A percentile compares a stretch with the other conserved stretches of the same genome.
phyloP scores from a whole-genome alignment of 53 echinoderm and acorn worm species.

The Paracentrotus lividus region DNA sequence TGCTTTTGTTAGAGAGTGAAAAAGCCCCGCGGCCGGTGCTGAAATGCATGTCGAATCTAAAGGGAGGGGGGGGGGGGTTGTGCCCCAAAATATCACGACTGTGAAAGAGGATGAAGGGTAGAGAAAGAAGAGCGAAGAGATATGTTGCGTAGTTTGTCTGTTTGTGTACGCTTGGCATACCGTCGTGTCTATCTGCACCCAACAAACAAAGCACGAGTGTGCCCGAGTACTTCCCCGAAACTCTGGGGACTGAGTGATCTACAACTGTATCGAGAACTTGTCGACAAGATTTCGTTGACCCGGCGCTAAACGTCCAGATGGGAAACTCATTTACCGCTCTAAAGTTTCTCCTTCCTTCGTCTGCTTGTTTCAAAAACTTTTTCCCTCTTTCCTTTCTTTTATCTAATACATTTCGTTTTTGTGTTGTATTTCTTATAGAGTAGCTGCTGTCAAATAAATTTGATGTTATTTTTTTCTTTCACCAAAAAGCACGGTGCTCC shows the following conservation, averaged over 20 bases:
- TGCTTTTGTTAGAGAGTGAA: constrained; percentile 27
- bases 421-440: background rate
- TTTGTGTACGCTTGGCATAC: constrained; percentile 69
- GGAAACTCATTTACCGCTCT: constrained; percentile 52
- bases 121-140: constrained; percentile 53
- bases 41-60: background rate
- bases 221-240: constrained; percentile 53
- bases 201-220: constrained; percentile 71
- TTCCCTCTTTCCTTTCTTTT: background rate
- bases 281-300: constrained; percentile 72
- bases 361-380: constrained; percentile 17
- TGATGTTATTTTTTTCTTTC: background rate
- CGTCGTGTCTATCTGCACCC: constrained; percentile 61
- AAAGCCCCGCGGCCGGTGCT: background rate
- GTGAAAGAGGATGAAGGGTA: background rate
- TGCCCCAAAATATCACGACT: background rate
- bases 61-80: background rate
- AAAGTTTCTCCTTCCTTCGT: constrained; percentile 35
- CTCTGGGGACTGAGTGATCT: constrained; percentile 73
- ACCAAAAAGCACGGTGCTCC: background rate
- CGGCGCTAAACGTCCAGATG: constrained; percentile 70
- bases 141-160: constrained; percentile 53
- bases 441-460: background rate
- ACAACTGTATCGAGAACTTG: constrained; percentile 69
- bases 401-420: background rate